Conservation (phyloP, 1,140 invertebrate genomes). For the Drosophila repleta region DNA sequence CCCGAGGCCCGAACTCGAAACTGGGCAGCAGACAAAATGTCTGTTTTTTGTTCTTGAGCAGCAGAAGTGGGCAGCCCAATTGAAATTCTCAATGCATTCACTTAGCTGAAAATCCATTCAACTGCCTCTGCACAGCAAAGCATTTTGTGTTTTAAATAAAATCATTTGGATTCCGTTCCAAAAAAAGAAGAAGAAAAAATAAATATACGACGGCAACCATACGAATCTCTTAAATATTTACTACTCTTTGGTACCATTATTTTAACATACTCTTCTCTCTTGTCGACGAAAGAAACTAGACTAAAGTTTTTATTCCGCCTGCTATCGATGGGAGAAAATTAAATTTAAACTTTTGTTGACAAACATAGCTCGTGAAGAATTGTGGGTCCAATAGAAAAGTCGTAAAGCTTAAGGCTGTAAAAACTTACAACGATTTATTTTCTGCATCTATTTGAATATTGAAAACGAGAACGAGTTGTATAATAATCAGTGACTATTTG, state of each 20-base stretch:
- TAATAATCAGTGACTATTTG: not conserved
- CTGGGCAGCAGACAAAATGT: conserved; percentile 68
- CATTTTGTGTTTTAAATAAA: conserved; percentile 2
- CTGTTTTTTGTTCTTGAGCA: conserved; percentile 75
- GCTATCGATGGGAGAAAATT: too few species aligned
- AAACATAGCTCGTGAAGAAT: conserved; percentile 47
- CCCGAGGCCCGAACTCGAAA: conserved; percentile 21
- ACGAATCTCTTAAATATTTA: not conserved
- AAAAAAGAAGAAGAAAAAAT: not conserved
- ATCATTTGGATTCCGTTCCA: not conserved
- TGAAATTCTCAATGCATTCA: conserved; percentile 76
- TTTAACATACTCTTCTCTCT: not conserved
- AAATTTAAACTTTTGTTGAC: conserved; percentile 17
- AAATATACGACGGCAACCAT: conserved; percentile 20
- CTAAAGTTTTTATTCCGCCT: too few species aligned
- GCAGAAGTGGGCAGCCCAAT: conserved; percentile 75
- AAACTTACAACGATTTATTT: conserved; percentile 60
- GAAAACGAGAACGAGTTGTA: conserved; percentile 23
- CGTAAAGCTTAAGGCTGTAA: conserved; percentile 59
- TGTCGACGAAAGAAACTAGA: not conserved
- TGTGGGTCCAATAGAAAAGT: conserved; percentile 57
- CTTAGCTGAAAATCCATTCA: conserved; percentile 60
- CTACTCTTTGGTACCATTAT: not conserved
- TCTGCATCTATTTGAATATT: conserved; percentile 23
- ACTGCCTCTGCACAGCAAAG: conserved; percentile 14